Percentiles rank a stretch among this genome's conserved stretches.
Conservation (phyloP, 2,113 vertebrate species). For the human (Homo sapiens) region DNA sequence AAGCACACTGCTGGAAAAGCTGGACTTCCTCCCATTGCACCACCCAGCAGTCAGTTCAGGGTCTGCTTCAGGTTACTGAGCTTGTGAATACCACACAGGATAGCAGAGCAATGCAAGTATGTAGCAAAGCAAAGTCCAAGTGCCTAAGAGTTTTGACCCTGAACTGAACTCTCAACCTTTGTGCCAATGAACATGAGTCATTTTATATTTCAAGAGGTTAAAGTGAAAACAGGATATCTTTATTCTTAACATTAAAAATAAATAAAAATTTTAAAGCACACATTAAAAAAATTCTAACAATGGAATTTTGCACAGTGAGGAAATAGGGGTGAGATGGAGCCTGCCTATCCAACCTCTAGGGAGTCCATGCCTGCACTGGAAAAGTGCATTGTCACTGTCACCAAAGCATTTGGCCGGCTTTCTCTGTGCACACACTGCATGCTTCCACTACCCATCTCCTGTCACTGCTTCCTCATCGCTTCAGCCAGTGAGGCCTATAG, state of each 20-base stretch:
- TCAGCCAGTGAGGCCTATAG: not conserved
- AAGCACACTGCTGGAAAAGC: not conserved
- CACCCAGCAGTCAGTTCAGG: not conserved
- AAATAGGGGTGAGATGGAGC: not conserved
- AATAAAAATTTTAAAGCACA: not conserved
- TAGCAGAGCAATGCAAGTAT: accelerated
- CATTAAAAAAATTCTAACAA: conserved; percentile 20
- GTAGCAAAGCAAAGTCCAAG: not conserved
- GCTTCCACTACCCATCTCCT: not conserved
- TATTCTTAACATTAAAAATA: conserved; percentile 24
- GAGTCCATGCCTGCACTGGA: not conserved
- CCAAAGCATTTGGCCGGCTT: not conserved
- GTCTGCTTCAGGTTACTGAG: too few relatives aligned
- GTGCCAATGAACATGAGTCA: not conserved
- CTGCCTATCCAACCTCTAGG: not conserved
- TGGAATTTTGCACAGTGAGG: not conserved
- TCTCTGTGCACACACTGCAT: not conserved
- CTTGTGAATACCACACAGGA: accelerated
- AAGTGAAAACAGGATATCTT: conserved; percentile 56
- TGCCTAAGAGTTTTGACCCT: not conserved
- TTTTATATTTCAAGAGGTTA: conserved; percentile 28
- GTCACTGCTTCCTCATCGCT: not conserved
- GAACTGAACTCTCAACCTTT: conserved; percentile 11
- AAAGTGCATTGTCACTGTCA: not conserved
- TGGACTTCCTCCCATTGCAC: not conserved